These are phyloP conservation scores for Zophobas morio DNA, from an alignment of 1,140 invertebrate species.

Conservation along the genomic window DNA sequence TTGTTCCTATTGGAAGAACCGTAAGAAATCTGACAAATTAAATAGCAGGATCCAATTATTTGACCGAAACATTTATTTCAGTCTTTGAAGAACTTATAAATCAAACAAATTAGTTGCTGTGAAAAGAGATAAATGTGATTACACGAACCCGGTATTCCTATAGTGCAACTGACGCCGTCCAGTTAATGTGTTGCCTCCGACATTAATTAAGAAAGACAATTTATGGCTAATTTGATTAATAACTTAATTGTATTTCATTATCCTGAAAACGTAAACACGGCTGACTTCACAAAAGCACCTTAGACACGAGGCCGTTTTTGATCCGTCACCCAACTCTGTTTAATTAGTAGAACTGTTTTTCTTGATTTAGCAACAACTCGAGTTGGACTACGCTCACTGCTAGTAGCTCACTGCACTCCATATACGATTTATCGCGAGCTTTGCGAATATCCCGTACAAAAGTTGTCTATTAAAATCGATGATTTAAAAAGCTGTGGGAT, in stretches of 20 bases:
- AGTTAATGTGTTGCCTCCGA: slow-evolving; percentile 8
- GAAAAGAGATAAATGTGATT: slow-evolving; percentile 41
- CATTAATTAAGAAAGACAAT: slow-evolving; percentile 35
- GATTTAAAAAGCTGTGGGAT: too few relatives aligned
- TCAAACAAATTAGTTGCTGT: slow-evolving; percentile 25
- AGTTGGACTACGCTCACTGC: too few relatives aligned
- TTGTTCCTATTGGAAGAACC: slow-evolving; percentile 33
- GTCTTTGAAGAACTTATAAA: slow-evolving; percentile 15
- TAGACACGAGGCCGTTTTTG: too few relatives aligned
- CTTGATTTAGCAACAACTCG: too few relatives aligned
- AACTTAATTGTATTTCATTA: slow-evolving; percentile 23
- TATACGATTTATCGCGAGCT: too few relatives aligned
- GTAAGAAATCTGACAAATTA: slow-evolving; percentile 37
- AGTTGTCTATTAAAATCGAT: too few relatives aligned
- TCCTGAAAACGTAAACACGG: slow-evolving; percentile 3
- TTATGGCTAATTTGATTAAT: slow-evolving; percentile 35
- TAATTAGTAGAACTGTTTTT: too few relatives aligned
- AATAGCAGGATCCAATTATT: slow-evolving; percentile 39
- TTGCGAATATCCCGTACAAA: too few relatives aligned
- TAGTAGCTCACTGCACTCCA: too few relatives aligned
- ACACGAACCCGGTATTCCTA: slow-evolving; percentile 19
- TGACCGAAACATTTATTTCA: slow-evolving; percentile 31
- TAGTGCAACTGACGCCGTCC: slow-evolving; percentile 15
- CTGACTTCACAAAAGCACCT: too few relatives aligned
- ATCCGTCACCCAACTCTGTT: too few relatives aligned